These are phyloP conservation scores for Acromyrmex echinatior DNA, from an alignment of 1,140 invertebrate genomes.

Conservation along the genomic window DNA sequence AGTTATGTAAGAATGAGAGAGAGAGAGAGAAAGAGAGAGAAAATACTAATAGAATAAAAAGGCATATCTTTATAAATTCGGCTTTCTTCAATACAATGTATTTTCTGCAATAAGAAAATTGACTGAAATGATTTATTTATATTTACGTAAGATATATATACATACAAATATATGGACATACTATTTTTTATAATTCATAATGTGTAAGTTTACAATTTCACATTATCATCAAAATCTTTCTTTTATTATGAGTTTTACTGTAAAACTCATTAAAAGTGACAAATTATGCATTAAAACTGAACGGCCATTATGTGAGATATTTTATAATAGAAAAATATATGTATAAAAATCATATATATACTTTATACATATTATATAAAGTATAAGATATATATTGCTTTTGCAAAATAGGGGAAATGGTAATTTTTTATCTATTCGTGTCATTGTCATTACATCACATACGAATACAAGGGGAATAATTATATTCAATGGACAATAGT, in stretches of 20 bases:
- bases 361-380: constrained; percentile 66
- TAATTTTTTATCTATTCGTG: constrained; percentile 63
- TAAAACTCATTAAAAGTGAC: constrained; percentile 23
- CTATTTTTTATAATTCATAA: constrained; percentile 43
- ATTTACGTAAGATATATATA: constrained; percentile 14
- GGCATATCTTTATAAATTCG: constrained; percentile 30
- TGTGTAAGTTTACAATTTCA: constrained; percentile 10
- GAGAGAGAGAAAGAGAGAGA: neutral
- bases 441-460: constrained; percentile 55
- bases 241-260: constrained; percentile 8
- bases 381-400: constrained; percentile 64
- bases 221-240: constrained; percentile 38
- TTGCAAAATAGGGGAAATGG: constrained; percentile 47
- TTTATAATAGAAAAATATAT: constrained; percentile 64
- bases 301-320: constrained; percentile 58
- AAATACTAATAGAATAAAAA: constrained; percentile 30
- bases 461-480: constrained; percentile 49
- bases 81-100: constrained; percentile 27
- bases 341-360: constrained; percentile 47
- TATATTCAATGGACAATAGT: constrained; percentile 73
- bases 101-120: constrained; percentile 53
- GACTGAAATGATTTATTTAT: constrained; percentile 63
- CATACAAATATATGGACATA: neutral
- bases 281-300: constrained; percentile 53
- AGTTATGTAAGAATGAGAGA: constrained; percentile 31